Percentiles rank a stretch among this genome's conserved stretches.
Evolutionary conservation across 2,888 invertebrate genomes (phyloP).

Genomic region (Hypolimnas misippus): DNA sequence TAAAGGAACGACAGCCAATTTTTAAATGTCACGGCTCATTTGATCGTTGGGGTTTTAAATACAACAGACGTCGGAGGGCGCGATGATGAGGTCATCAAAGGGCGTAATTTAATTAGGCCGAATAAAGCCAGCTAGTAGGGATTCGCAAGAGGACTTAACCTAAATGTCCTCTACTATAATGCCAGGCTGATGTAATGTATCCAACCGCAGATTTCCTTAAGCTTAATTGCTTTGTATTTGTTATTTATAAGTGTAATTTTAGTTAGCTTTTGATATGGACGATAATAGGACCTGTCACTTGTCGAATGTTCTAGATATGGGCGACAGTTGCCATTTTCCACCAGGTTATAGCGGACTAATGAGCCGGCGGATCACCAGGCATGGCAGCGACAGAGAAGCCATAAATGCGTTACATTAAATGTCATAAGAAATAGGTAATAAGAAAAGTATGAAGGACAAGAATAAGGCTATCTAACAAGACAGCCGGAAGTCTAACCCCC

Average conservation of each 20-base stretch:
- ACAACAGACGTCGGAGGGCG: conserved; percentile 62
- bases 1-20: conserved; percentile 45
- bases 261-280: too few relatives aligned
- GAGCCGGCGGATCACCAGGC: too few relatives aligned
- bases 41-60: conserved; percentile 54
- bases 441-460: too few relatives aligned
- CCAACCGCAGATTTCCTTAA: conserved; percentile 22
- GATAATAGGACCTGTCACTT: too few relatives aligned
- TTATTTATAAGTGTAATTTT: neutral
- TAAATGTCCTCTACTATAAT: conserved; percentile 40
- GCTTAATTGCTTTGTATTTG: conserved; percentile 17
- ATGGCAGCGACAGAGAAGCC: too few relatives aligned
- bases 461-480: too few relatives aligned
- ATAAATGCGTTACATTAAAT: too few relatives aligned
- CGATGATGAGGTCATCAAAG: conserved; percentile 68
- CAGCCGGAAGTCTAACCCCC: too few relatives aligned
- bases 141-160: conserved; percentile 42
- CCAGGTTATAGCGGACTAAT: too few relatives aligned
- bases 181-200: conserved; percentile 40
- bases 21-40: conserved; percentile 56
- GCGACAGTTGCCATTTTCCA: too few relatives aligned
- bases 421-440: too few relatives aligned
- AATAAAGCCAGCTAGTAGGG: conserved; percentile 49
- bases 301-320: too few relatives aligned
- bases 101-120: conserved; percentile 68